Evolutionary conservation across 1,140 invertebrate species (phyloP), one percentile per base, ranked within the genome.

Genomic region (Meloidogyne hapla): DNA sequence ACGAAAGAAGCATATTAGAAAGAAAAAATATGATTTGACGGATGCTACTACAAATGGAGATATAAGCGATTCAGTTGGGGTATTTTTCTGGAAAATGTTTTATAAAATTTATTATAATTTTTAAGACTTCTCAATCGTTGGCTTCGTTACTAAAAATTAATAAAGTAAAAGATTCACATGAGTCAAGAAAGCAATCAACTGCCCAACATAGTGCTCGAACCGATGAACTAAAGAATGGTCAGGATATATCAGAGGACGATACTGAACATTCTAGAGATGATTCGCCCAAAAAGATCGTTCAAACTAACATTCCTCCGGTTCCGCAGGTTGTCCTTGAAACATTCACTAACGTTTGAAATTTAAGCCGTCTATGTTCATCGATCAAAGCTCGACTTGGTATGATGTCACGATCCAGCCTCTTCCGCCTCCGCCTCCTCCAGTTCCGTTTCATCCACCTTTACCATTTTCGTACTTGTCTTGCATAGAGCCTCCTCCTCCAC

Each of bases 401-500:
- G 48, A 56, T n/a, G 18, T 56, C 8, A 67, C 65, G 4, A 67
- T 67, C 15, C n/a, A 25, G n/a, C 64, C 64, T 2, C 64, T 40
- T 2, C 65, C 65, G 4, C 65, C 64, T 40, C 64, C 65, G 21
- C 65, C 65, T 33, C 65, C 65, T 18, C 65, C 65, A 8, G 12
- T 42, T 33, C 65, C 65, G 23, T n/a, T 56, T 56, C 48, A 2
- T n/a, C 48, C 48, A 0, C 12, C 48, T 15, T 21, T n/a, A 9
- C 48, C 48, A 5, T 33, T 33, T 8, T 6, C 18, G 8, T n/a
- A n/a, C 18, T 9, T 56, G 8, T 56, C 65, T n/a, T 33, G 65
- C 21, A 67, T 67, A 33, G 65, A 67, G 5, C 28, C 40, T 67
- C 65, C 65, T 67, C 65, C 65, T 8, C 65, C 65, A 21, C 65